Evolutionary conservation across 2,113 vertebrate species (phyloP), one percentile per base, ranked within the genome.

Genomic region (Paraplagusia blochii): DNA sequence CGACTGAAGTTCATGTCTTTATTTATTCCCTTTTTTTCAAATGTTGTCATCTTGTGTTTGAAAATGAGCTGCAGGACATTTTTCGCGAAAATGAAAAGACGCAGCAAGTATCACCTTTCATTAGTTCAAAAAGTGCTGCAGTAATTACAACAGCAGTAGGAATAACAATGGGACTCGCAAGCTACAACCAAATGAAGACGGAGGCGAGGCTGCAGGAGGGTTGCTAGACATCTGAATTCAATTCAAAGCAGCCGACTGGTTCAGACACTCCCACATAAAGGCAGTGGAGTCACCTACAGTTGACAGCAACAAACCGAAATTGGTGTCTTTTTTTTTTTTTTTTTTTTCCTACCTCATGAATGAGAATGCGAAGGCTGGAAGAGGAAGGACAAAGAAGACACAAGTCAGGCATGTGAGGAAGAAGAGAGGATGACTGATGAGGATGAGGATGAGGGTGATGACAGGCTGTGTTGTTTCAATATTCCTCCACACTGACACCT

Each of bases 51-150:
- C 60, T 80, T 70, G 71, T 55, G 59, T 52, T 72, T 38, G 62
- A 66, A 63, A 77, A 77, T 63, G 42, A 57, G 47, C 49, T 48
- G 74, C 59, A 13, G 52, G 42, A 57, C 42, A 35, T 68, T 70
- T 67, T 67, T 58, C 33, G 44, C 55, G 35, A 69, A 74, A 56
- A 70, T 50, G 57, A 60, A 71, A 56, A 55, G 66, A 56, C n/a
- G n/a, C 68, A 70, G 69, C 67, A 48, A 61, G 74, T 61, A 70
- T 80, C 72, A 64, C 59, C 74, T 76, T 75, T 81, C 73, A 74
- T 81, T 73, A 76, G 59, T 77, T 80, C 86, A 82, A 76, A 82
- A 86, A 84, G 76, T 75, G 79, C 82, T 80, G 82, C 82, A 80
- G 86, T 82, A 82, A 85, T 88, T 82, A 86, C 75, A 83, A 85